These are phyloP conservation scores for Anabacerthia variegaticeps DNA, from an alignment of 2,797 vertebrate species.

Conservation along the genomic window DNA sequence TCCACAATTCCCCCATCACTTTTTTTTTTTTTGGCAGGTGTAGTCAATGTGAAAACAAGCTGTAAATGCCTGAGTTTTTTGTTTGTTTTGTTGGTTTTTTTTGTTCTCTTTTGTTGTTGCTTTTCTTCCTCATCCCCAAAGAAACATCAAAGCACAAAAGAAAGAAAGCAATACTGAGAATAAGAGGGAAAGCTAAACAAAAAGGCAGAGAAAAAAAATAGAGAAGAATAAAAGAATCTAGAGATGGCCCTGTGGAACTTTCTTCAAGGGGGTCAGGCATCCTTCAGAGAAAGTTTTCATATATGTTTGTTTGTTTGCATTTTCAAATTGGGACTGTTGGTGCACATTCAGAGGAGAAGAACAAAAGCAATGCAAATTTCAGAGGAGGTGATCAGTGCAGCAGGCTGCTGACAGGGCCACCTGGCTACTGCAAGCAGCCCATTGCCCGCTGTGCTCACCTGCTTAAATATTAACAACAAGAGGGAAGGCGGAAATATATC, in stretches of 20 bases:
- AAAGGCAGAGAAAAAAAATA: neutral
- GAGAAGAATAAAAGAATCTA: neutral
- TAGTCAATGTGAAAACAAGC: neutral
- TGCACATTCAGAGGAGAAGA: constrained; percentile 2
- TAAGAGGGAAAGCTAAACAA: constrained; percentile 32
- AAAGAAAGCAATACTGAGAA: constrained; percentile 35
- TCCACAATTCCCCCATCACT: neutral
- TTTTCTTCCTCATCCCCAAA: constrained; percentile 50
- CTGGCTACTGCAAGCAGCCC: constrained; percentile 17
- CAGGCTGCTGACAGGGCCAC: constrained; percentile 29
- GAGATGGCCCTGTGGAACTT: neutral
- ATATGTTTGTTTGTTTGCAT: constrained; percentile 37
- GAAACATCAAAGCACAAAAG: constrained; percentile 63
- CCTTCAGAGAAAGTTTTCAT: constrained; percentile 60
- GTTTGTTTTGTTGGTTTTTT: neutral
- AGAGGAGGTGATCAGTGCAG: neutral
- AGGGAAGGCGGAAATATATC: neutral
- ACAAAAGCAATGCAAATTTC: constrained; percentile 65
- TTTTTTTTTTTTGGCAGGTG: neutral
- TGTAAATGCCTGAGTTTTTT: neutral
- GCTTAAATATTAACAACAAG: constrained; percentile 46
- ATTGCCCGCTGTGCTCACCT: neutral
- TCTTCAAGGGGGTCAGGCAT: constrained; percentile 48
- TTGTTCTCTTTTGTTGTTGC: constrained; percentile 24
- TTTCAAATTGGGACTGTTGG: constrained; percentile 27